Evolutionary conservation across 2,888 invertebrate genomes (phyloP), one percentile per base, ranked within the genome.

Genomic region (Zonitis immaculata): DNA sequence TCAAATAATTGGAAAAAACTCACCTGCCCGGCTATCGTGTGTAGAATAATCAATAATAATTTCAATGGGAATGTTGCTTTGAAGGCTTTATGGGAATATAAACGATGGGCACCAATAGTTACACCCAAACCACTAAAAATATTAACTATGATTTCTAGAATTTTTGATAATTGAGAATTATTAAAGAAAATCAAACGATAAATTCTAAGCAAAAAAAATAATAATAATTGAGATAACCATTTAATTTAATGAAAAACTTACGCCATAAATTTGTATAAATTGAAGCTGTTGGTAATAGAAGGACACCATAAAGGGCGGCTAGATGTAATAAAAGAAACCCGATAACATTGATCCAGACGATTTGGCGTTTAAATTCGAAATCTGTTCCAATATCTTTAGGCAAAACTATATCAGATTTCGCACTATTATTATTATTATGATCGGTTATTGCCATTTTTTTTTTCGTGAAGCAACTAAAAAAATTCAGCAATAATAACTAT

Each of bases 21-120:
- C 76, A 90, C 90, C 81, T 92, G 91, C 61, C 89, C 87, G 47
- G 91, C 87, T 25, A 86, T 69, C 1, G 89, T 87, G 66, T 91
- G 87, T 44, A 82, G 73, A 16, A 85, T 44, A 30, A 87, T 72
- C n/a, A 92, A 76, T 14, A 84, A 64, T 1, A 84, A 74, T 62
- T 83, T 78, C 1, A 89, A 73, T 0, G 83, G 77, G 12, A 82
- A 76, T 25, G 75, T 82, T 0, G 89, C 91, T 74, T 90, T 91
- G 75, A 87, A 93, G 1, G 88, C 77, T 62, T 82, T 82, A 73
- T 93, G 93, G 0, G 91, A 80, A 78, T 85, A 93, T 1, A 88
- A 76, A 56, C 93, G 77, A 70, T 93, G 93, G 0, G 89, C 88
- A 11, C 92, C 92, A 47, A 89, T 85, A 4, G 90, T 90, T 1